Base-by-base conservation (phyloP, 2,888 invertebrate species). In the Dasysyrphus tricinctus region DNA sequence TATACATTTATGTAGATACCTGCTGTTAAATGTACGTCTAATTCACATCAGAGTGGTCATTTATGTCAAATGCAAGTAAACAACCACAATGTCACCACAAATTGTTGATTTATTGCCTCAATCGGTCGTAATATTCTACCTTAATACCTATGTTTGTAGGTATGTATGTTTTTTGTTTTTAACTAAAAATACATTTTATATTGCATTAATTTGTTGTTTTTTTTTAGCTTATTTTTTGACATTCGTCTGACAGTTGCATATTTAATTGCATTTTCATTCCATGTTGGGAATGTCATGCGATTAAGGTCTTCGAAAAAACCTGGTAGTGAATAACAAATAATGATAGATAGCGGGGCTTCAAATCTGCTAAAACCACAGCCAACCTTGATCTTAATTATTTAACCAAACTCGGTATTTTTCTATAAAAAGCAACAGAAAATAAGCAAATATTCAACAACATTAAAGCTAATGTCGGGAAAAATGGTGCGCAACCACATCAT, bases 351-450 rank as follows among this genome's bases (percentile, higher is more conserved):
- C 5, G 24, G 19, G 24, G 14, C 1, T 29, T 39, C 37, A 32
- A 56, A 65, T 9, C n/a, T 63, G 19, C 51, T 39, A 19, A 61
- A 76, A 77, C 72, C 77, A 29, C 72, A 77, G 1, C 11, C 34
- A 56, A 65, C 81, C 77, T 77, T 77, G 72, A 47, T 72, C 72
- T 54, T 69, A 54, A 69, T 54, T 39, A 54, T 39, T 54, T 69
- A 29, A 69, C 69, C 69, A 69, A 39, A 69, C 37, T 39, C 9
- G 54, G 39, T 69, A 19, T 0, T 0, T 63, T 29, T n/a, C n/a
- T n/a, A 44, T 1, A 16, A 42, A 42, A 42, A 11, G 29, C 42
- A 14, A 42, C 16, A 57, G 1, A 19, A 37, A 19, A 59, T 9
- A 24, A 39, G 19, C 9, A 67, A 69, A 51, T 16, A 14, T 37